Evolutionary conservation across 2,888 invertebrate species (phyloP).

Genomic region (Adelphocoris suturalis): DNA sequence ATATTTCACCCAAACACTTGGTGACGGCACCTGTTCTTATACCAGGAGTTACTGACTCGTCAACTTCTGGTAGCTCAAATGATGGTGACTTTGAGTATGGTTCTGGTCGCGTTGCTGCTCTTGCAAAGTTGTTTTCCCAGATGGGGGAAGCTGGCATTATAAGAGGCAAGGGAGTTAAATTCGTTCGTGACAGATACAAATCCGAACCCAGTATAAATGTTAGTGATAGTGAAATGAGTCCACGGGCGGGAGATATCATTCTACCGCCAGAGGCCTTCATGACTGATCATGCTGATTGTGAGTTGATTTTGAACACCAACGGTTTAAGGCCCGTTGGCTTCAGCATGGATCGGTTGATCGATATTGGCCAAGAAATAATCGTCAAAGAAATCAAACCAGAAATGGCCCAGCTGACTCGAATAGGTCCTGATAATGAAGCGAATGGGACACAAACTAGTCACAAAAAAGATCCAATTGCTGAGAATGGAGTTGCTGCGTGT

Average conservation of each 20-base stretch:
- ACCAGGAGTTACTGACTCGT: conserved; percentile 77
- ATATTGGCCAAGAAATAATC: conserved; percentile 75
- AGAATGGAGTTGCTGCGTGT: not conserved
- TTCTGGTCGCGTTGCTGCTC: conserved; percentile 85
- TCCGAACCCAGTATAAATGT: conserved; percentile 78
- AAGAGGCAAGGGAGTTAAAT: conserved; percentile 76
- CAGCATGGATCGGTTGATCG: conserved; percentile 76
- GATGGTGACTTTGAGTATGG: conserved; percentile 79
- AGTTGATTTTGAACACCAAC: conserved; percentile 74
- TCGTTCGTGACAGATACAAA: conserved; percentile 70
- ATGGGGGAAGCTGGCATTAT: conserved; percentile 79
- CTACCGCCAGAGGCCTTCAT: conserved; percentile 74
- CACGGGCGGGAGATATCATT: conserved; percentile 74
- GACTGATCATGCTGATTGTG: conserved; percentile 67
- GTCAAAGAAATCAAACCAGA: conserved; percentile 74
- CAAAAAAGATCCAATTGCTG: not conserved
- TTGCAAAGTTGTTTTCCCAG: conserved; percentile 84
- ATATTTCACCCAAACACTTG: conserved; percentile 63
- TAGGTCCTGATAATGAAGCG: conserved; percentile 19
- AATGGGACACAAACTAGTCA: not conserved
- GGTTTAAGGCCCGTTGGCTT: conserved; percentile 76
- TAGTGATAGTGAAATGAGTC: conserved; percentile 70
- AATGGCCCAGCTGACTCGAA: conserved; percentile 54
- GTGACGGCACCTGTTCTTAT: conserved; percentile 77
- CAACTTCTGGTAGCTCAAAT: conserved; percentile 66